Evolutionary conservation across 2,888 invertebrate genomes (phyloP).

Genomic region (Ypsolopha scabrella): DNA sequence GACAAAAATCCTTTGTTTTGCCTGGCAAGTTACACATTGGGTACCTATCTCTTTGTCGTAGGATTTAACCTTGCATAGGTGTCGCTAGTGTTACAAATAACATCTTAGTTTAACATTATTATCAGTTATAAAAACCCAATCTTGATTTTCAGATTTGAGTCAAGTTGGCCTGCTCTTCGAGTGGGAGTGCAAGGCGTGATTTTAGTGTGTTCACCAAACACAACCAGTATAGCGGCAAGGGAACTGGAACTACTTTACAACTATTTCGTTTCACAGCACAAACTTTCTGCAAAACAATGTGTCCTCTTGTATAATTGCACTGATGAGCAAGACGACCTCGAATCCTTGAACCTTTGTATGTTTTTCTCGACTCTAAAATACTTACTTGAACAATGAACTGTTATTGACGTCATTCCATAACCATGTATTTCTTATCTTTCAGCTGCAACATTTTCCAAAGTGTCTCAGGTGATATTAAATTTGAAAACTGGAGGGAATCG

Average conservation of each 20-base stretch:
- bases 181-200: constrained; percentile 77
- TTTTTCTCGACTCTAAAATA: constrained; percentile 6
- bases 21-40: too few species aligned
- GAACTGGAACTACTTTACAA: constrained; percentile 75
- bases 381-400: background rate
- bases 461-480: constrained; percentile 71
- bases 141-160: constrained; percentile 74
- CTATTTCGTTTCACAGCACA: constrained; percentile 77
- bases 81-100: background rate
- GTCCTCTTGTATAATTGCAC: constrained; percentile 71
- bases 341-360: constrained; percentile 65
- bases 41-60: too few species aligned
- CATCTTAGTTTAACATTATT: too few species aligned
- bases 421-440: constrained; percentile 25
- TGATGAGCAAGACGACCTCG: constrained; percentile 54
- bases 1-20: too few species aligned
- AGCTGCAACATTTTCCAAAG: constrained; percentile 72
- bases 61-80: background rate
- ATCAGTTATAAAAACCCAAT: too few species aligned
- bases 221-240: constrained; percentile 56
- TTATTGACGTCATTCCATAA: constrained; percentile 8
- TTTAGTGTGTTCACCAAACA: constrained; percentile 73
- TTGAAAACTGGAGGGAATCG: constrained; percentile 69
- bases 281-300: constrained; percentile 74
- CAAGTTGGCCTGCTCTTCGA: constrained; percentile 82